Base-by-base conservation (phyloP, 1,140 invertebrate species). In the Drosophila azteca region DNA sequence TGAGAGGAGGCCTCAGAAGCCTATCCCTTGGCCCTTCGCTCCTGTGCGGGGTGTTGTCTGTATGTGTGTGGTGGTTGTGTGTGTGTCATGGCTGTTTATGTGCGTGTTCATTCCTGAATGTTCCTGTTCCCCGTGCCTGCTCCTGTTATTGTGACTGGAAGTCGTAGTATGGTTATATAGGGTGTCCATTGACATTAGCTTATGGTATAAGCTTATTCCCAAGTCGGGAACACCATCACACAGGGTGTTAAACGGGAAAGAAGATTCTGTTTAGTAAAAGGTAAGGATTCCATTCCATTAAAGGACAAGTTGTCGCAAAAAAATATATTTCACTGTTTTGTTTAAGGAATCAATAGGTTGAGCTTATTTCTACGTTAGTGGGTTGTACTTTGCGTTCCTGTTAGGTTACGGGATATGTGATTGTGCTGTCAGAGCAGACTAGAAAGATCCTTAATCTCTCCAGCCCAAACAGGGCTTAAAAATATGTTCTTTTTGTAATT, bases 111-210 rank as follows among this genome's bases (percentile, higher is more conserved):
- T 66, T 82, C 64, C 46, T 44, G 59, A 39, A 39, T 39, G 59
- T 43, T 61, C 59, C 57, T 67, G 39, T 22, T 52, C 41, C 54
- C 55, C 50, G 49, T 60, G 61, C 65, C 80, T 84, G 70, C 59
- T 69, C 80, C 81, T 85, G 78, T 84, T 79, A 66, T 65, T 84
- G 76, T 72, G 65, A 82, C 79, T 77, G 73, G 31, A 71, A 41
- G 46, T 29, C 52, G 61, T 29, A 51, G 49, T 35, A 60, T 46
- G 39, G 53, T 81, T 71, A 39, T 39, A 39, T 39, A 81, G 78
- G 78, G 78, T 81, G 67, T 26, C 41, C 29, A 46, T 2, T 39
- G 39, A 60, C 39, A 35, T 50, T 26, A 57, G 55, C 31, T 66
- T 54, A 46, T 51, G 26, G n/a, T 1, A 15, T 39, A 8, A 3